Evolutionary conservation across 1,140 invertebrate species (phyloP), one percentile per base, ranked within the genome.

Genomic region (Panulirus ornatus): DNA sequence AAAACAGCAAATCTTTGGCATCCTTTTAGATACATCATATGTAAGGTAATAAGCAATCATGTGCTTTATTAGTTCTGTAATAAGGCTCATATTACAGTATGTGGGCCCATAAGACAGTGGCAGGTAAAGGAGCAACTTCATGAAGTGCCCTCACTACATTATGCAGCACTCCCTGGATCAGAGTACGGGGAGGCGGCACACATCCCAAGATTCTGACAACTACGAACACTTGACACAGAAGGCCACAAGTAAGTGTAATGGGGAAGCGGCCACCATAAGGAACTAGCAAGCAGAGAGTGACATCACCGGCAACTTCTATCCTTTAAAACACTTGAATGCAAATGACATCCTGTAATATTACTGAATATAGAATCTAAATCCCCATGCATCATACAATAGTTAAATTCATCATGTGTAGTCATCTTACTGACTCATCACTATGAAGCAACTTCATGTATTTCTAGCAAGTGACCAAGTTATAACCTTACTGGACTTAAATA

Each of bases 1-100:
- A 89, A 89, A 87, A 89, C 88, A 89, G 78, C 88, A 89, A 89
- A 84, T 89, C 88, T 89, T 89, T 89, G 88, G 88, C 81, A 89
- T 89, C 88, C 81, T 89, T 83, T 83, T 81, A 76, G 85, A 87
- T 78, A 87, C 85, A 79, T 87, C 75, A 87, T 78, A 87, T 79
- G 66, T 79, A 78, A 76, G 76, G 73, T 87, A 51, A 78, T 58
- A 83, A 63, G 81, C 81, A 66, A 66, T 40, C 44, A n/a, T 86
- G 42, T 76, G 44, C 44, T 36, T 83, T 89, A 51, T 42, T 83
- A 83, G 70, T 84, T 83, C 88, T 89, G 88, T 81, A 89, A 83
- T 89, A 89, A 89, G 88, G 88, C 88, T 89, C 88, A 83, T 89
- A 40, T 83, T 89, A 83, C 63, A 89, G 84, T 73, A 81, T 89